These are phyloP conservation scores for Philaethria dido DNA, from an alignment of 2,888 invertebrate genomes.

Conservation along the genomic window DNA sequence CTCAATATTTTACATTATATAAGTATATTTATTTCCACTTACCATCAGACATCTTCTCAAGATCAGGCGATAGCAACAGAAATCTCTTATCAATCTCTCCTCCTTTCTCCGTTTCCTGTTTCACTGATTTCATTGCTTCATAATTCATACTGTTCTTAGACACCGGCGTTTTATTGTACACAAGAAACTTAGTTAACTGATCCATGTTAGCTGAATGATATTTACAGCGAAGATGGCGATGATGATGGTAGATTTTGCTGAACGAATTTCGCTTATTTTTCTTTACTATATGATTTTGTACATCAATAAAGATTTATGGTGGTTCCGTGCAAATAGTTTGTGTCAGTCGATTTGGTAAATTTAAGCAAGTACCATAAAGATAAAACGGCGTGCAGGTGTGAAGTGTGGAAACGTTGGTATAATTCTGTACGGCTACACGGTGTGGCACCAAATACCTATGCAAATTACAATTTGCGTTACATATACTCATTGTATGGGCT, in stretches of 20 bases:
- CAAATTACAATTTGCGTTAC: slow-evolving; percentile 62
- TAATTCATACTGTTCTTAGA: slow-evolving; percentile 65
- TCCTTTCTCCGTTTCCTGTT: slow-evolving; percentile 54
- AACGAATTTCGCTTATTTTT: background rate
- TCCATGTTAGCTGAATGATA: slow-evolving; percentile 56
- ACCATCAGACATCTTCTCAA: slow-evolving; percentile 65
- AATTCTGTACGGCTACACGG: slow-evolving; percentile 50
- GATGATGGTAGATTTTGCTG: background rate
- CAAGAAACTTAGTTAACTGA: slow-evolving; percentile 67
- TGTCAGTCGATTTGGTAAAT: slow-evolving; percentile 44
- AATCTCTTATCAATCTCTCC: slow-evolving; percentile 64
- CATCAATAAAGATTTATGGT: slow-evolving; percentile 33
- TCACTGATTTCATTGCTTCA: slow-evolving; percentile 61
- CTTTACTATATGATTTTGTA: slow-evolving; percentile 17
- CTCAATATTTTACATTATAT: too few species aligned
- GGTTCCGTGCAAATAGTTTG: slow-evolving; percentile 40
- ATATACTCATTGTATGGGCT: slow-evolving; percentile 34
- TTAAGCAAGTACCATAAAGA: slow-evolving; percentile 43
- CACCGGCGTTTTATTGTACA: slow-evolving; percentile 74
- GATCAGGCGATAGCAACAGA: slow-evolving; percentile 68
- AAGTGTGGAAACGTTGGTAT: slow-evolving; percentile 51
- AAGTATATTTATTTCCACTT: slow-evolving; percentile 44
- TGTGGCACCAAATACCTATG: slow-evolving; percentile 61
- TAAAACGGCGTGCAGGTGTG: slow-evolving; percentile 46
- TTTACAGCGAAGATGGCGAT: slow-evolving; percentile 26